phyloP scores from a whole-genome alignment of 2,888 invertebrate species.

The Agrilus mali region DNA sequence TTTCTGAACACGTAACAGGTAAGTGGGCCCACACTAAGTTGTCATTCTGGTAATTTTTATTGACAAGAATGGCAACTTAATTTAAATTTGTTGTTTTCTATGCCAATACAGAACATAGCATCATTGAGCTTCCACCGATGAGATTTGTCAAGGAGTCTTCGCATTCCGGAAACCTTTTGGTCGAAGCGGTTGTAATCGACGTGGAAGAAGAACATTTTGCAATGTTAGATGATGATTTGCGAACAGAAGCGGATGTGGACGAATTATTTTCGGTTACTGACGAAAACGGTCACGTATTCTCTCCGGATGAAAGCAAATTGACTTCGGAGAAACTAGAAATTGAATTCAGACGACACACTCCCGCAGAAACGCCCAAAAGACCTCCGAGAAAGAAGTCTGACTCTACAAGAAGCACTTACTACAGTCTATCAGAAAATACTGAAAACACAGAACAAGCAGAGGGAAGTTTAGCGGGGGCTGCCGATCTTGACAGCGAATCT shows the following conservation, averaged over 20 bases:
- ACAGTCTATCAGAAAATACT: conserved; percentile 50
- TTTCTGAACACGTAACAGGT: conserved; percentile 74
- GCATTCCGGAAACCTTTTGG: conserved; percentile 71
- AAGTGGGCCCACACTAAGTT: conserved; percentile 15
- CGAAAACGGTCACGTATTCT: conserved; percentile 38
- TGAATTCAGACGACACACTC: conserved; percentile 34
- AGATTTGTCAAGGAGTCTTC: conserved; percentile 83
- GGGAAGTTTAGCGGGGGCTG: conserved; percentile 34
- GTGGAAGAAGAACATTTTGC: conserved; percentile 75
- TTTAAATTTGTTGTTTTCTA: too few species aligned
- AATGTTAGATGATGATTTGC: conserved; percentile 67
- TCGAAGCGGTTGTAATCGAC: conserved; percentile 87
- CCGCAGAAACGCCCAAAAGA: conserved; percentile 44
- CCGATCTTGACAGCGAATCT: conserved; percentile 49
- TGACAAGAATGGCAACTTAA: not conserved
- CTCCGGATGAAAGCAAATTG: conserved; percentile 33
- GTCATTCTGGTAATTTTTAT: too few species aligned
- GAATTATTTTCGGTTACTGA: conserved; percentile 69
- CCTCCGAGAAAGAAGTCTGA: conserved; percentile 54
- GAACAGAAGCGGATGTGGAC: conserved; percentile 78
- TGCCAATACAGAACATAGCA: conserved; percentile 55
- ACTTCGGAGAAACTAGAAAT: conserved; percentile 40
- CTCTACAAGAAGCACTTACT: conserved; percentile 44
- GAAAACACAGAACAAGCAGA: conserved; percentile 41
- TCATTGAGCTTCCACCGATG: conserved; percentile 76